phyloP scores from a whole-genome alignment of 2,888 invertebrate species.

The Beris morrisii region DNA sequence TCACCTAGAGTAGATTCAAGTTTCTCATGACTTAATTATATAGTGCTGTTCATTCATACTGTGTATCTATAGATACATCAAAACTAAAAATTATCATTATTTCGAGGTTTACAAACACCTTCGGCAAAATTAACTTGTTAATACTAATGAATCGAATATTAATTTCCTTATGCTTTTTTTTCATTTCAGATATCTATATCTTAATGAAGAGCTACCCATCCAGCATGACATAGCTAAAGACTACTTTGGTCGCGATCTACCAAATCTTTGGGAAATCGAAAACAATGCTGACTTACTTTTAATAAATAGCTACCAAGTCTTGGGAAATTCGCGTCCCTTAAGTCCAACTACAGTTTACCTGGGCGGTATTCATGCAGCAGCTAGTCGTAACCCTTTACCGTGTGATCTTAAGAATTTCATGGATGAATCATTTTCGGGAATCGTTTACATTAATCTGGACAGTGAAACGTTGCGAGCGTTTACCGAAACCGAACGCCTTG shows the following conservation, averaged over 20 bases:
- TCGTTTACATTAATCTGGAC: slow-evolving; percentile 43
- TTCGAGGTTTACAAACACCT: too few relatives aligned
- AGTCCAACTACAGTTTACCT: slow-evolving; percentile 44
- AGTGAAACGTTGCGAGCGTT: slow-evolving; percentile 36
- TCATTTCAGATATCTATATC: slow-evolving; percentile 43
- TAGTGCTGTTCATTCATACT: too few relatives aligned
- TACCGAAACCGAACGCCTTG: slow-evolving; percentile 36
- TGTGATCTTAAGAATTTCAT: slow-evolving; percentile 42
- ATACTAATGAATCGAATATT: too few relatives aligned
- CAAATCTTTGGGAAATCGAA: slow-evolving; percentile 44
- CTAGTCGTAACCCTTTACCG: slow-evolving; percentile 38
- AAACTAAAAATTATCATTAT: too few relatives aligned
- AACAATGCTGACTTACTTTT: slow-evolving; percentile 43
- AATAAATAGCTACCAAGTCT: slow-evolving; percentile 43
- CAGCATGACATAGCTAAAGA: slow-evolving; percentile 44
- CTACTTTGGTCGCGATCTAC: slow-evolving; percentile 41
- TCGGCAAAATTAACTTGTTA: too few relatives aligned
- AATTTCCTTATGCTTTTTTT: neutral
- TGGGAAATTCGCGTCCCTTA: slow-evolving; percentile 43
- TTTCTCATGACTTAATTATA: too few relatives aligned
- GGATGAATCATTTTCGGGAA: slow-evolving; percentile 34
- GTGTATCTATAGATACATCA: too few relatives aligned
- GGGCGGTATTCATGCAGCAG: slow-evolving; percentile 44
- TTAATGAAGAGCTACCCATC: slow-evolving; percentile 43
- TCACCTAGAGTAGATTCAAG: too few relatives aligned